Evolutionary conservation across 2,888 invertebrate species (phyloP), one percentile per base, ranked within the genome.

Genomic region (Idaea aversata): DNA sequence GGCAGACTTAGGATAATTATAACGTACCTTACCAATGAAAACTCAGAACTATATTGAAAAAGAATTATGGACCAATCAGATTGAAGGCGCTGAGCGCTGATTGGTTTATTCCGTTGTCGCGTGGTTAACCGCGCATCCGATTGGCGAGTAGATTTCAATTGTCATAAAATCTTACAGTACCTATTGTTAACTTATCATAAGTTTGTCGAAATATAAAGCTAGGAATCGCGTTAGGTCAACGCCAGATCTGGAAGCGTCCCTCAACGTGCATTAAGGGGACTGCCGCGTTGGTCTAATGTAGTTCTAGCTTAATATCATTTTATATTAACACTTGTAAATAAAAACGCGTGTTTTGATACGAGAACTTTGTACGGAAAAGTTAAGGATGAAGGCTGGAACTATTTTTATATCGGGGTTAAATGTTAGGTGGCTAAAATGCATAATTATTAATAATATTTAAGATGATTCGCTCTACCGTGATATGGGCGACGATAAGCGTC

Each of bases 371-470:
- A 85, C 77, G 75, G 73, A 75, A 70, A 74, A 72, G 74, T 77
- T 78, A 77, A 79, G 80, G 81, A 77, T 80, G 79, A 80, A 77
- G 78, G 82, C 81, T 78, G 85, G 82, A 59, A 86, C 85, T 89
- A 89, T 90, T 90, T 90, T 90, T 90, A 77, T 89, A 89, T 85
- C 72, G 84, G 82, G 84, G 83, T 76, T 77, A 79, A 80, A 86
- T 87, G 88, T 90, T 89, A 87, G 82, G 88, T 90, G 89, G 90
- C 88, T 90, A 87, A 86, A 85, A 81, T 84, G 86, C 88, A 88
- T 86, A 85, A 83, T 82, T 80, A 78, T 74, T 76, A 79, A 69
- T 62, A 65, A 69, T 67, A 78, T 69, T 76, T 77, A 75, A 72
- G 77, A 70, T 66, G 76, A 76, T 74, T 75, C 75, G 71, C 75